Base-by-base conservation (phyloP, 2,113 vertebrate species). In the Callipepla californica region DNA sequence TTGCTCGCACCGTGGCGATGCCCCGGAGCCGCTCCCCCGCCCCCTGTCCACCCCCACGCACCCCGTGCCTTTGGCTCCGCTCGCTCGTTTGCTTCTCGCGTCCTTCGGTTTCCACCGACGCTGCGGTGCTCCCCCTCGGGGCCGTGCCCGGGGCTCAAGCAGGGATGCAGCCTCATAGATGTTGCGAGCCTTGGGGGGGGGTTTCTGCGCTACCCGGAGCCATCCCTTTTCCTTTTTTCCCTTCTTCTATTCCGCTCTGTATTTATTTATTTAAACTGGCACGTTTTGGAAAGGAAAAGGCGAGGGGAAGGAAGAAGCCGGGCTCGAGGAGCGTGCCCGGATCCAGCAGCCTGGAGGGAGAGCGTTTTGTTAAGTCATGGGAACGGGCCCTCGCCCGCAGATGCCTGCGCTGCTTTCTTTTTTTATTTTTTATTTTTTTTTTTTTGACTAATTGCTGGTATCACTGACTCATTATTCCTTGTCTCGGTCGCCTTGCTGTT, bases 361-460 rank as follows among this genome's bases (percentile, higher is more conserved):
- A 75, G 12, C 9, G 0, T 94, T 95, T 89, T 87, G 57, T 92
- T 68, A 87, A 82, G 51, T 94, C 58, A 81, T 40, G 38, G 92
- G 82, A 86, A 86, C 48, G 59, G 47, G 9, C n/a, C 48, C 47
- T 63, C 63, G 48, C 47, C 57, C 80, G 74, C 80, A 89, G 91
- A 79, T 89, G 62, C 47, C 47, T 84, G 38, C 58, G 21, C 50
- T 90, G n/a, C 20, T 53, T 61, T 72, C 13, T 40, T 40, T 40
- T 40, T 59, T 38, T 40, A 48, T 36, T 72, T 40, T 9, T 40
- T 40, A 9, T 59, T 38, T 63, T 40, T 40, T 40, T 40, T 40
- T 59, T 38, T 40, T 53, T 36, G 1, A 36, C 45, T 85, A 53
- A 55, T 86, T 90, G 22, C 57, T 80, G 62, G 4, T 87, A 21